These are phyloP conservation scores for Melipona beecheii DNA, from an alignment of 2,888 invertebrate genomes.

Conservation along the genomic window DNA sequence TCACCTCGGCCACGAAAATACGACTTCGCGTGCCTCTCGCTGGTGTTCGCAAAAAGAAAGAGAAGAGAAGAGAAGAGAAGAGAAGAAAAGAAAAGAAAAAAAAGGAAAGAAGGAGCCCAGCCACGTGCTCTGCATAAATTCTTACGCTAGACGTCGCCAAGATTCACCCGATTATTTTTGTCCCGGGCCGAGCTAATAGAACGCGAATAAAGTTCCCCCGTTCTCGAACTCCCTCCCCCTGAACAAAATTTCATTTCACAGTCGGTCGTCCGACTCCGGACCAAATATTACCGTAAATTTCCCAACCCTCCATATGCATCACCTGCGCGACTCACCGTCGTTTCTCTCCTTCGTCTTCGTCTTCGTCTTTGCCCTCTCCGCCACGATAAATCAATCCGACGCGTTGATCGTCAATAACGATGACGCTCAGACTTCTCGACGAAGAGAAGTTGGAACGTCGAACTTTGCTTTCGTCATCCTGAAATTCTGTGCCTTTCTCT, in stretches of 20 bases:
- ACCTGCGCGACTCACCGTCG: slow-evolving; percentile 53
- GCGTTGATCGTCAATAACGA: slow-evolving; percentile 68
- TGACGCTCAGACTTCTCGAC: slow-evolving; percentile 64
- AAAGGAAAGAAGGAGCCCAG: not conserved
- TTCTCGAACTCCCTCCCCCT: slow-evolving; percentile 12
- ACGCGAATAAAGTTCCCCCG: slow-evolving; percentile 40
- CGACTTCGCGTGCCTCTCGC: slow-evolving; percentile 26
- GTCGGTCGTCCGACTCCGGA: slow-evolving; percentile 30
- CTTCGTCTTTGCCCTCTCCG: slow-evolving; percentile 22
- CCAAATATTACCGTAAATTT: slow-evolving; percentile 70
- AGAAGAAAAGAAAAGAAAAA: too few relatives aligned
- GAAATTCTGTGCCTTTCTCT: not conserved
- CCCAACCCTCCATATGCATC: slow-evolving; percentile 43
- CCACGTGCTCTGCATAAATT: slow-evolving; percentile 32
- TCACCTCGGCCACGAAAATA: slow-evolving; percentile 18
- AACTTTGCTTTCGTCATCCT: slow-evolving; percentile 4
- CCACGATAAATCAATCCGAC: slow-evolving; percentile 69
- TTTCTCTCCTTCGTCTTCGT: slow-evolving; percentile 28
- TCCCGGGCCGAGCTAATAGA: slow-evolving; percentile 39
- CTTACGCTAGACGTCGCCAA: not conserved
- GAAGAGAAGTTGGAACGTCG: slow-evolving; percentile 53
- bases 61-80: too few relatives aligned
- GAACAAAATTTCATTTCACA: slow-evolving; percentile 63
- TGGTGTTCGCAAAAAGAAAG: not conserved
- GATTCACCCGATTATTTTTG: slow-evolving; percentile 48